phyloP scores from a whole-genome alignment of 1,140 invertebrate genomes.

The Zelostemma sp. region DNA sequence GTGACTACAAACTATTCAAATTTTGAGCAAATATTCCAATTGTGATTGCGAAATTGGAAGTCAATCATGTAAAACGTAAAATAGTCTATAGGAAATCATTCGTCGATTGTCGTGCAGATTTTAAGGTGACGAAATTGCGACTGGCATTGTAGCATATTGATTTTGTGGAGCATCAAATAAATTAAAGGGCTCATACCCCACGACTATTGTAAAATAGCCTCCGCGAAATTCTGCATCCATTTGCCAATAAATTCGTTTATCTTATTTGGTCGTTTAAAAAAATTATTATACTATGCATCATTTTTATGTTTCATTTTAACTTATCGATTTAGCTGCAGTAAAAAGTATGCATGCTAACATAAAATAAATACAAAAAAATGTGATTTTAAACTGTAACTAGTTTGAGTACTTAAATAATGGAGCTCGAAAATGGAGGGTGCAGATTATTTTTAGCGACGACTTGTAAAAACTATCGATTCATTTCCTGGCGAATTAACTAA shows the following conservation, averaged over 20 bases:
- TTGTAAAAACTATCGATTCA: background rate
- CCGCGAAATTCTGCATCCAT: no score
- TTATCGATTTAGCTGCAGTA: constrained; percentile 3
- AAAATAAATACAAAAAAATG: background rate
- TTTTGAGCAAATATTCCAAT: constrained; percentile 8
- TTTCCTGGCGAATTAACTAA: constrained; percentile 1
- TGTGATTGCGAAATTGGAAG: constrained; percentile 16
- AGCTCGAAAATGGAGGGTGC: background rate
- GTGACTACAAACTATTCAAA: constrained; percentile 13
- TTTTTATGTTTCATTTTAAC: background rate
- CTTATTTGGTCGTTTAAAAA: background rate
- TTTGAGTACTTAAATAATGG: background rate
- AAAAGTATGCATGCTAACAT: background rate
- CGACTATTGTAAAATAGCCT: no score
- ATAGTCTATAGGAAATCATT: constrained; percentile 37
- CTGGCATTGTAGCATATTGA: background rate
- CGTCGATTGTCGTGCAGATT: constrained; percentile 36
- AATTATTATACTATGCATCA: background rate
- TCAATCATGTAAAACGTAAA: constrained; percentile 28
- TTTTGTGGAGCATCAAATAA: background rate
- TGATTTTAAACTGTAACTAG: no score
- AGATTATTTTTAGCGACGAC: background rate
- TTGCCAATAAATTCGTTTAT: background rate
- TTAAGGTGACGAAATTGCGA: constrained; percentile 17
- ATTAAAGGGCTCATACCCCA: background rate